Evolutionary conservation across 2,797 vertebrate species (phyloP).

Genomic region (Poliocrania exsul): DNA sequence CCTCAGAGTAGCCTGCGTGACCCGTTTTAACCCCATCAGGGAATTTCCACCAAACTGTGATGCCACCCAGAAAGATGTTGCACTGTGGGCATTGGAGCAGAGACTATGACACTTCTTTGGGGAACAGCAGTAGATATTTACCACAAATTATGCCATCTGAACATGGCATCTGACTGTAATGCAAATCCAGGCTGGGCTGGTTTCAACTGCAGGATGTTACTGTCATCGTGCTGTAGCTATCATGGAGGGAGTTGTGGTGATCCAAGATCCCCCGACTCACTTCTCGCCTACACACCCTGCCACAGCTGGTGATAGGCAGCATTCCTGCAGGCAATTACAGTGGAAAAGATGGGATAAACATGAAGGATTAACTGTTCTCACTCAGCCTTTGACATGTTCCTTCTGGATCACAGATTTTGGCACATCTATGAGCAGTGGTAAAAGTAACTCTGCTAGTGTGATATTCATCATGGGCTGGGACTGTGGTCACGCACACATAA

Average conservation of each 20-base stretch:
- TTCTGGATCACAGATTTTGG: slow-evolving; percentile 40
- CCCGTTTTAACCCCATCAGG: fast-evolving
- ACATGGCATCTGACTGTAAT: not conserved
- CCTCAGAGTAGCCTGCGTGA: not conserved
- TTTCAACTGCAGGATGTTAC: not conserved
- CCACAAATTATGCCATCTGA: not conserved
- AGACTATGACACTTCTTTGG: not conserved
- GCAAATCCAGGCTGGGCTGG: not conserved
- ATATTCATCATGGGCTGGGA: not conserved
- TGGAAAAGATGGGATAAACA: not conserved
- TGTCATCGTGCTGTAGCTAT: fast-evolving
- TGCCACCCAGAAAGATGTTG: fast-evolving
- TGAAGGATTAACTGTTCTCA: slow-evolving; percentile 59
- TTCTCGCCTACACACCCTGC: not conserved
- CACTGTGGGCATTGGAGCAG: not conserved
- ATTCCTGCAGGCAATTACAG: slow-evolving; percentile 26
- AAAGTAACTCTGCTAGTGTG: not conserved
- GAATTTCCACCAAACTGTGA: not conserved
- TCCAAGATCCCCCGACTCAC: not conserved
- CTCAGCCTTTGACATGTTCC: slow-evolving; percentile 5
- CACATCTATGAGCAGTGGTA: not conserved
- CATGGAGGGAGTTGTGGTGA: not conserved
- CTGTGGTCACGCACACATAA: not conserved
- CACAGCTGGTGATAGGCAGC: slow-evolving; percentile 22
- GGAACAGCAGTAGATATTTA: not conserved